Conservation (phyloP, 2,888 invertebrate species). For the Limnephilus auricula region DNA sequence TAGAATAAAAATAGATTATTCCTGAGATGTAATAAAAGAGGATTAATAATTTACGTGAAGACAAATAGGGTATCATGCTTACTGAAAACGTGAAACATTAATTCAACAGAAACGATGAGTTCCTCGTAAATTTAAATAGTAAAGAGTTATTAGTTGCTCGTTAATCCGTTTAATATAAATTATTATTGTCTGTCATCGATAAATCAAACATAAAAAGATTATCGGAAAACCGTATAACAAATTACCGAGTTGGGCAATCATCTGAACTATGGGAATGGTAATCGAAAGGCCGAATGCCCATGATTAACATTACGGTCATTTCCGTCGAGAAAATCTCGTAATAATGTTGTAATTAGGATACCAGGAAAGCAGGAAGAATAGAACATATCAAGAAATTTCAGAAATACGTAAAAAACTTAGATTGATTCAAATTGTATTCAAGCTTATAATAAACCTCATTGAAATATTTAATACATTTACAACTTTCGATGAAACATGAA, state of each 20-base stretch:
- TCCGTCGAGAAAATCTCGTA: constrained; percentile 20
- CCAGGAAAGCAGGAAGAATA: background rate
- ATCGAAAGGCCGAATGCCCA: background rate
- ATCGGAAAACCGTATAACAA: constrained; percentile 53
- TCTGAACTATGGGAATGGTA: constrained; percentile 15
- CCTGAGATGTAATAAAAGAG: background rate
- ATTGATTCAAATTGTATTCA: too few relatives aligned
- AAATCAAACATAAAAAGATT: constrained; percentile 55
- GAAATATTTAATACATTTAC: too few relatives aligned
- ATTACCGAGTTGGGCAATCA: constrained; percentile 53
- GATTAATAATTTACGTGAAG: background rate
- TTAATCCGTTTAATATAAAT: constrained; percentile 56
- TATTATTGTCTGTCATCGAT: constrained; percentile 54
- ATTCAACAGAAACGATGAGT: background rate
- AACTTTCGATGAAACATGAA: too few relatives aligned
- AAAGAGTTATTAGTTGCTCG: constrained; percentile 33
- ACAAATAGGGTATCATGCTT: background rate
- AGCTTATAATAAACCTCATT: too few relatives aligned
- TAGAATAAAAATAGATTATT: background rate
- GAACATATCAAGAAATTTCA: background rate
- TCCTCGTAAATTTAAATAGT: background rate
- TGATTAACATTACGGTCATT: constrained; percentile 42
- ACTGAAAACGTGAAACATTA: background rate
- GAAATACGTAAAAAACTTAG: too few relatives aligned
- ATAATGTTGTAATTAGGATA: constrained; percentile 51